Percentiles rank a stretch among this genome's conserved stretches.
Evolutionary conservation across 2,113 vertebrate genomes (phyloP).

Genomic region (Colaptes auratus): DNA sequence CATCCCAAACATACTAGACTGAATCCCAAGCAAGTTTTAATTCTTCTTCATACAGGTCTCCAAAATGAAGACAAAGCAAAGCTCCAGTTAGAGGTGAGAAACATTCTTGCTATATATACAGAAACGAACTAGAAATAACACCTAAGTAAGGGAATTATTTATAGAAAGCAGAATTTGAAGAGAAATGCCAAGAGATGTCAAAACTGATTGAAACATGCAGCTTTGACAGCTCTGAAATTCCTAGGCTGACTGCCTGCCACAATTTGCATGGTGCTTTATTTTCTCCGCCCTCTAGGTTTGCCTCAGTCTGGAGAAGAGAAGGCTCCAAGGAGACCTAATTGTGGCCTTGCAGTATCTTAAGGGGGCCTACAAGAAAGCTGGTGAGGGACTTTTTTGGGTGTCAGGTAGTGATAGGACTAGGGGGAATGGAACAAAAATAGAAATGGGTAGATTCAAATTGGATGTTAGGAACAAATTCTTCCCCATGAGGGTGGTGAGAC

Average conservation of each 20-base stretch:
- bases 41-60: background rate
- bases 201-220: conserved; percentile 75
- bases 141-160: conserved; percentile 69
- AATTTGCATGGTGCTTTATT: conserved; percentile 45
- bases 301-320: too few species aligned
- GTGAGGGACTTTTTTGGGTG: too few species aligned
- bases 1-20: background rate
- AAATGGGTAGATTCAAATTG: too few species aligned
- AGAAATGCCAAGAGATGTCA: conserved; percentile 67
- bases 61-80: background rate
- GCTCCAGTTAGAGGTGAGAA: background rate
- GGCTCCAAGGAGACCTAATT: too few species aligned
- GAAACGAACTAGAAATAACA: conserved; percentile 48
- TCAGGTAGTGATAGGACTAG: too few species aligned
- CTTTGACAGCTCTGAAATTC: conserved; percentile 69
- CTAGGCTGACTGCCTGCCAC: conserved; percentile 54
- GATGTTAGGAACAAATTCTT: too few species aligned
- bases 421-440: too few species aligned
- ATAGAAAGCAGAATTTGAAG: conserved; percentile 69
- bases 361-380: too few species aligned
- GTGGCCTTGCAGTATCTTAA: too few species aligned
- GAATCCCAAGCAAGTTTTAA: background rate
- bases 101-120: background rate
- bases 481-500: too few species aligned
- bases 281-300: conserved; percentile 8